Percentiles rank a stretch among this genome's conserved stretches.
Conservation (phyloP, 2,113 vertebrate species). For the Apeltes quadracus region DNA sequence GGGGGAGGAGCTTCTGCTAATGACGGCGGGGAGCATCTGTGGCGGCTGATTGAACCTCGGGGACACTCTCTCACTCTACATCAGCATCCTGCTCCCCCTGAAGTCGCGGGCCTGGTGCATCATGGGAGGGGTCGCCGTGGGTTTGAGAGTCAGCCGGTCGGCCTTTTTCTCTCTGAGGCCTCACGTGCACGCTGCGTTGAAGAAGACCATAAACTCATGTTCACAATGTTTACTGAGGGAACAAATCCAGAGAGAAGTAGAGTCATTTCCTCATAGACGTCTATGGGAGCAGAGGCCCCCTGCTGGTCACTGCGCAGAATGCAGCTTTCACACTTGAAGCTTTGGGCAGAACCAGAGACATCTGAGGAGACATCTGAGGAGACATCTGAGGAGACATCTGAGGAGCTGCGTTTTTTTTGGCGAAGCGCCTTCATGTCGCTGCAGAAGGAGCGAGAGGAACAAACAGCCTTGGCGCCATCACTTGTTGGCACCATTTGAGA, state of each 20-base stretch:
- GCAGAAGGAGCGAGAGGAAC: conserved; percentile 1
- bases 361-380: too few species aligned
- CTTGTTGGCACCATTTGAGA: conserved; percentile 33
- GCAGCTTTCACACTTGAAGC: too few species aligned
- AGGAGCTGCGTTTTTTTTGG: background rate
- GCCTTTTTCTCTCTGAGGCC: too few species aligned
- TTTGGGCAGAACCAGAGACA: too few species aligned
- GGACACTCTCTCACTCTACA: conserved; percentile 76
- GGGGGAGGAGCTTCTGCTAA: conserved; percentile 70
- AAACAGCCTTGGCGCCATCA: conserved; percentile 7
- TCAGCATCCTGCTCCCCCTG: conserved; percentile 61
- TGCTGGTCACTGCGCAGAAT: too few species aligned
- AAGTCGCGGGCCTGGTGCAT: conserved; percentile 12
- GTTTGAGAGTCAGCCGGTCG: background rate
- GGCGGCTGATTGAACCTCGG: conserved; percentile 75
- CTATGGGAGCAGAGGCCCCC: too few species aligned
- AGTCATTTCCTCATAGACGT: too few species aligned
- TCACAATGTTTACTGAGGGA: too few species aligned
- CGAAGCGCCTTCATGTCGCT: background rate
- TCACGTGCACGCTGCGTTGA: too few species aligned
- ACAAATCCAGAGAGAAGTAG: too few species aligned
- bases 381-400: too few species aligned
- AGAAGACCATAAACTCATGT: too few species aligned
- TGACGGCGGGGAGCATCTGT: conserved; percentile 73
- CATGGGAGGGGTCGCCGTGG: background rate